phyloP scores from a whole-genome alignment of 2,113 vertebrate species.

The Progne subis region DNA sequence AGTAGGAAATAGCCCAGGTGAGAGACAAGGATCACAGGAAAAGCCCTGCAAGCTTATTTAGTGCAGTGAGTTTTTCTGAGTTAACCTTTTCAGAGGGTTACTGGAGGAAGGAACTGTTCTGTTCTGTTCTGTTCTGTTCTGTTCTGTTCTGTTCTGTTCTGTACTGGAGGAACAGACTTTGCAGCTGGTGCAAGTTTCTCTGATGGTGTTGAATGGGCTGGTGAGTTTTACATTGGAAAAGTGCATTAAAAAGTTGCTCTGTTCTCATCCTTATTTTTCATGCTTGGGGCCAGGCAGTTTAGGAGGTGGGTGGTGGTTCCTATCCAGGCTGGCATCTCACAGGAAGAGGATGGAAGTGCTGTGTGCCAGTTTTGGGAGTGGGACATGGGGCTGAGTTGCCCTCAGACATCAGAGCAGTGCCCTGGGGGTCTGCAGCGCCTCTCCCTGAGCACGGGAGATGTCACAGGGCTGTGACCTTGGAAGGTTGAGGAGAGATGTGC shows the following conservation, averaged over 20 bases:
- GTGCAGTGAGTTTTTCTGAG: not conserved
- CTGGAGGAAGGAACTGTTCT: not conserved
- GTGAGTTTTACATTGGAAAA: not conserved
- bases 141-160: not conserved
- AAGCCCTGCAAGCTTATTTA: not conserved
- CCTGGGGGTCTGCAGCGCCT: not conserved
- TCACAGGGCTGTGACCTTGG: not conserved
- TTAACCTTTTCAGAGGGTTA: not conserved
- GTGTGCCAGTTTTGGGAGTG: not conserved
- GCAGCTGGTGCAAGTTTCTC: not conserved
- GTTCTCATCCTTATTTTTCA: not conserved
- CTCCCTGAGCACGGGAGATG: not conserved
- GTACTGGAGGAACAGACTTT: not conserved
- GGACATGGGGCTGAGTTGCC: not conserved
- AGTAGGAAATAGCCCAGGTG: not conserved
- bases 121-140: too few relatives aligned
- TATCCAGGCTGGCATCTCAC: accelerated
- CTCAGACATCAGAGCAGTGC: not conserved
- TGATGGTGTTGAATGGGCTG: not conserved
- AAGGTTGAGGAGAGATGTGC: not conserved
- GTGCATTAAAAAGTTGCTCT: not conserved
- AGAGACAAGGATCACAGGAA: not conserved
- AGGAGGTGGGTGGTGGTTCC: not conserved
- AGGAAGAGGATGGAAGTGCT: not conserved
- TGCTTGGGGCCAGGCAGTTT: not conserved